phyloP scores from a whole-genome alignment of 2,113 vertebrate genomes.

The Cyprinus carpio region DNA sequence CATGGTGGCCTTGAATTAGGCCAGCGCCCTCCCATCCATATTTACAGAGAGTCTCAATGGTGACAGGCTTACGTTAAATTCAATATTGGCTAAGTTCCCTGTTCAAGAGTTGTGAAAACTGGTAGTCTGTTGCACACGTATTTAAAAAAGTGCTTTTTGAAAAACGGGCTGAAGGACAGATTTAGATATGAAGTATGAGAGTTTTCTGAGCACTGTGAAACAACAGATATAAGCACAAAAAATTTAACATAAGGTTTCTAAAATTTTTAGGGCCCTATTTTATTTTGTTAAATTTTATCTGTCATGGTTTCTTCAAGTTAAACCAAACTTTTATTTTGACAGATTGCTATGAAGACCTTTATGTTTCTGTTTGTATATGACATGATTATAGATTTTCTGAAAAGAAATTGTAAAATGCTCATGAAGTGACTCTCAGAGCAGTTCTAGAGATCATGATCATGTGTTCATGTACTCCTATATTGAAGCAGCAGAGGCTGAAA shows the following conservation, averaged over 20 bases:
- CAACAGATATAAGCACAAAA: not conserved
- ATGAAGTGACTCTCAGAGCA: no score
- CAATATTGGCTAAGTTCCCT: constrained; percentile 32
- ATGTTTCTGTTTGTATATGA: no score
- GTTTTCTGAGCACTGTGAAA: not conserved
- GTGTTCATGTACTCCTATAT: no score
- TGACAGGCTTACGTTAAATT: constrained; percentile 21
- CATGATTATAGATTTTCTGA: no score
- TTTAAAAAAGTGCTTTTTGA: not conserved
- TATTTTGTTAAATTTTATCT: no score
- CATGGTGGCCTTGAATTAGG: constrained; percentile 41
- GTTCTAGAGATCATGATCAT: no score
- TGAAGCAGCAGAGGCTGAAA: no score
- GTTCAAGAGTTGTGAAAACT: constrained; percentile 6
- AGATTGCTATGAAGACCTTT: no score
- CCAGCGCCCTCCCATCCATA: constrained; percentile 40
- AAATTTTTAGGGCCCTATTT: no score
- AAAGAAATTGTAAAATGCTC: no score
- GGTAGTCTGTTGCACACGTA: not conserved
- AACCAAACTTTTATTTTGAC: no score
- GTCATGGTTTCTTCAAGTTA: no score
- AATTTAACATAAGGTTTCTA: not conserved
- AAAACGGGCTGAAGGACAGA: not conserved
- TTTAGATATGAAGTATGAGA: not conserved
- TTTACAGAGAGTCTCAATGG: constrained; percentile 45